Base-by-base conservation (phyloP, 2,113 vertebrate species). In the Geococcyx californianus region DNA sequence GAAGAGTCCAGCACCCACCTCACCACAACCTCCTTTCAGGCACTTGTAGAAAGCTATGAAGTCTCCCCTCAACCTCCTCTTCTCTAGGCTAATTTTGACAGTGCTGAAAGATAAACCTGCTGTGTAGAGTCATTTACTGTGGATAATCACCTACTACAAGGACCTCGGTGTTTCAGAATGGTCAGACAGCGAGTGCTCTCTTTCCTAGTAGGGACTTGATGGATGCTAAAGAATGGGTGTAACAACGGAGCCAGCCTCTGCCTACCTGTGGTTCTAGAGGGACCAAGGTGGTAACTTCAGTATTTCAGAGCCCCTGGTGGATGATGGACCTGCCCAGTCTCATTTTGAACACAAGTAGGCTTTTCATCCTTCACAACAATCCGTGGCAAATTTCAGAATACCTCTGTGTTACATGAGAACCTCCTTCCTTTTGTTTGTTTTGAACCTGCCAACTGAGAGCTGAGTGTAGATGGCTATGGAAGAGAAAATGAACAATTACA, bases 121-220 rank as follows among this genome's bases (percentile, higher is more conserved):
- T 62, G 58, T 40, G 49, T 72, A 47, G 59, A 63, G 31, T 31
- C 1, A 8, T 49, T 74, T 76, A 21, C 18, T 87, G 52, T 5
- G 45, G 16, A 2, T 49, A 33, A n/a, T 58, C 26, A 36, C 25
- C 54, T 31, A 15, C 33, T 52, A 38, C 10, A 11, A 72, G 19
- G 42, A 56, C 7, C 5, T 38, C 26, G 42, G 26, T 9, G 31
- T 67, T 33, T 47, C 76, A 75, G 58, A 51, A 19, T 9, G 47
- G 23, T 21, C 47, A 83, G 44, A 31, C 16, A 11, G 7, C 0
- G 4, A 17, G 21, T 38, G 2, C 2, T 34, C 3, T 60, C 16
- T 47, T 40, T 79, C 20, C 42, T 23, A 14, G n/a, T 28, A 9
- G 76, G 26, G 29, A 9, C 47, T 72, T 0, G 2, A 31, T 9